Conservation (phyloP, 1,140 invertebrate species). For the Lamellibrachia luymesi region DNA sequence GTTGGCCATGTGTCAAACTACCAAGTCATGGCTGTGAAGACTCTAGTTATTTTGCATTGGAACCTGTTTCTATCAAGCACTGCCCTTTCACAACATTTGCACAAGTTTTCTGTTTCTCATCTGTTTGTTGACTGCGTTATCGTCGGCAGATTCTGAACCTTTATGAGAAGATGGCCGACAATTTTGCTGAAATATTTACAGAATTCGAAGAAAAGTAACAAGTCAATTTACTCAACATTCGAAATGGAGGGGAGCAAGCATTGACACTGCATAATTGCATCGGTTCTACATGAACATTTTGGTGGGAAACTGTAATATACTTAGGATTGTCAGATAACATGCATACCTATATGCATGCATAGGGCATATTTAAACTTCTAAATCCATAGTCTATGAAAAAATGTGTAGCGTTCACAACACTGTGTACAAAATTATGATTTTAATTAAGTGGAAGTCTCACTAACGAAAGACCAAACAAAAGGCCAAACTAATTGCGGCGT, state of each 20-base stretch:
- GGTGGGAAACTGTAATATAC: not conserved
- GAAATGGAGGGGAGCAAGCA: not conserved
- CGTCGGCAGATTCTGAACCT: not conserved
- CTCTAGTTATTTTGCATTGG: not conserved
- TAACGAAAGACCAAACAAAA: not conserved
- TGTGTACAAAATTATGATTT: not conserved
- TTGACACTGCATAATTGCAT: not conserved
- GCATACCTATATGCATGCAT: not conserved
- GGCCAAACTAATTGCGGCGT: too few species aligned
- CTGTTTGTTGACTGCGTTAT: not conserved
- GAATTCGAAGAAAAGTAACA: not conserved
- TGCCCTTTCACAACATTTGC: not conserved
- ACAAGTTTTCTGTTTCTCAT: not conserved
- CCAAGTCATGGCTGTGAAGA: not conserved
- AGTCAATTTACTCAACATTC: not conserved
- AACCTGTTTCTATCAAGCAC: not conserved
- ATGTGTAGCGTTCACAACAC: not conserved
- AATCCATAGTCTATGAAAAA: not conserved
- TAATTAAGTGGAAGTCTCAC: not conserved
- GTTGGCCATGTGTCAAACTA: not conserved
- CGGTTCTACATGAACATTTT: not conserved
- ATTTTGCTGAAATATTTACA: not conserved
- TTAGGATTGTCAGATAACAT: too few species aligned
- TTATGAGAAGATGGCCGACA: not conserved
- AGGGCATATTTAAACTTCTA: not conserved